A percentile compares a stretch with the other conserved stretches of the same genome.
Evolutionary conservation across 1,140 invertebrate genomes (phyloP).

Genomic region (Drosophila tsacasi): DNA sequence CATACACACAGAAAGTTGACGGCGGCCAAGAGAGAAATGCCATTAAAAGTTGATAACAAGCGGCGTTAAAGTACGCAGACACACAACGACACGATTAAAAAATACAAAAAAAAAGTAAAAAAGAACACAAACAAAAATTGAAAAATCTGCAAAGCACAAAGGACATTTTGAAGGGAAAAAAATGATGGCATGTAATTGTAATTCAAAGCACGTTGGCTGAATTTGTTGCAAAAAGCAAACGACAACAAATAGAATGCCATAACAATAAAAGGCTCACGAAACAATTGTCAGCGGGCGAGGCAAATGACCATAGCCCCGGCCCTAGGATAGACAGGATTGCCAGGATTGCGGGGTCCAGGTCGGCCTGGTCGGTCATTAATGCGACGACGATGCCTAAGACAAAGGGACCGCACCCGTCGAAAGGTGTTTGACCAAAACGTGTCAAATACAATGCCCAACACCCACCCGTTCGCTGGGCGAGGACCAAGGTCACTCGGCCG

Average conservation of each 20-base stretch:
- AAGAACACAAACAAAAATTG: constrained; percentile 29
- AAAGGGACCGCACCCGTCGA: constrained; percentile 52
- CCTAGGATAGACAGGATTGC: constrained; percentile 8
- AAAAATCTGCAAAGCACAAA: constrained; percentile 41
- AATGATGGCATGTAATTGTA: constrained; percentile 67
- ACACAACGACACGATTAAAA: constrained; percentile 35
- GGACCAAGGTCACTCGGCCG: constrained; percentile 53
- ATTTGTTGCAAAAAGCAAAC: constrained; percentile 78
- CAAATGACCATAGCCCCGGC: constrained; percentile 52
- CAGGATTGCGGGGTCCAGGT: constrained; percentile 25
- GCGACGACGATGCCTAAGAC: constrained; percentile 52
- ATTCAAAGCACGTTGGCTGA: constrained; percentile 78
- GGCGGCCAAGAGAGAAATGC: constrained; percentile 53
- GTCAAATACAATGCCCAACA: constrained; percentile 49
- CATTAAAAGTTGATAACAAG: constrained; percentile 80
- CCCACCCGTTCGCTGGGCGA: constrained; percentile 1
- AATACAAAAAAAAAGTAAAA: constrained; percentile 18
- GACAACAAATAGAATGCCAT: constrained; percentile 68
- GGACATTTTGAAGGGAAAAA: constrained; percentile 23
- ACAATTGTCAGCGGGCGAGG: constrained; percentile 64
- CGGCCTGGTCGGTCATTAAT: constrained; percentile 68
- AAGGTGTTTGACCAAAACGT: constrained; percentile 80
- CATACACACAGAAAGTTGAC: constrained; percentile 37
- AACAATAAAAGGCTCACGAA: constrained; percentile 77
- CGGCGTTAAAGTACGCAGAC: constrained; percentile 68